Base-by-base conservation (phyloP, 1,140 invertebrate genomes). In the Stegodyphus mimosarum region DNA sequence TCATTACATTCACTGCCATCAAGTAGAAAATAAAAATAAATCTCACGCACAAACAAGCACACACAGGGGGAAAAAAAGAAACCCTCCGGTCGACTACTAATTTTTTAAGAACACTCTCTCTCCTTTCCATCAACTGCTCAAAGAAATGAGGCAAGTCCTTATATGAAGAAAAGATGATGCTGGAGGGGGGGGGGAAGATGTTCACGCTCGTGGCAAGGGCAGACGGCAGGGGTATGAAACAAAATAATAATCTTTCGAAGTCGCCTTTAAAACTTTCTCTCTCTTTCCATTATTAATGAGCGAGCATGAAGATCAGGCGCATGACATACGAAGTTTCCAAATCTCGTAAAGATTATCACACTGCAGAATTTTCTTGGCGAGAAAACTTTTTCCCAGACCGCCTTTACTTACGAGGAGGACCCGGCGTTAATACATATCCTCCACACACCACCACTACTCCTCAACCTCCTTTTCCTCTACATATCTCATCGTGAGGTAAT, bases 311-410 rank as follows among this genome's bases (percentile, higher is more conserved):
- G 52, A 48, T 33, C 33, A 33, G 55, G 64, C 64, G 33, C 15
- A 67, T 73, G 80, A 73, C 72, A 75, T 67, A 69, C 72, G 81
- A 50, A 66, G 81, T 67, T 53, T 52, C 53, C 53, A 83, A 83
- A 83, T 74, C 81, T 84, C 81, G 63, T 84, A 84, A 84, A 84
- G 81, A 84, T 84, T 84, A 84, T 84, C 81, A 76, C 81, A 84
- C 76, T 74, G 80, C 33, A 60, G 79, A 66, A 81, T 55, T 66
- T 51, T 74, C 18, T 15, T 51, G 60, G 76, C 15, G 17, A 17
- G 48, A 78, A 69, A 83, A 83, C 69, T 80, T 80, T 80, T 76
- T 52, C 15, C 55, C 9, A 60, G 15, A 60, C 55, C 55, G 9
- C 52, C 77, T 71, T 71, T 71, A 49, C 77, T 71, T 71, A 55